Percentiles rank a stretch among this genome's conserved stretches.
phyloP scores from a whole-genome alignment of 1,140 invertebrate genomes.

The Nephotettix cincticeps region DNA sequence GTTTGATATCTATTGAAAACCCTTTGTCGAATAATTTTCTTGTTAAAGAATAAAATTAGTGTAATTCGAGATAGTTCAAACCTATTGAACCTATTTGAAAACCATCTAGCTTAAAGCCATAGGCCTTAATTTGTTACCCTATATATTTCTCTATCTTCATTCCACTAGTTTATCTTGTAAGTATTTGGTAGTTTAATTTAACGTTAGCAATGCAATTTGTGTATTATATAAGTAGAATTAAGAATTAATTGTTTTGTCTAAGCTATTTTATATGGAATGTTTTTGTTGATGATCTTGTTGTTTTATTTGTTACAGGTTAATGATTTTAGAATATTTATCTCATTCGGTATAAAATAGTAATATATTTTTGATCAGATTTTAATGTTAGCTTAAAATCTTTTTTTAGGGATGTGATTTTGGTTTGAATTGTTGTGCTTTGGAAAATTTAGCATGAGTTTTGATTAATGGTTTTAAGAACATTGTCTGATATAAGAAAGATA shows the following conservation, averaged over 20 bases:
- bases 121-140: not conserved
- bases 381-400: not conserved
- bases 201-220: slow-evolving; percentile 6
- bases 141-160: not conserved
- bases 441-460: not conserved
- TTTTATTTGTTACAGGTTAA: not conserved
- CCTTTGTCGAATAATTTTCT: not conserved
- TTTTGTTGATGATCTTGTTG: not conserved
- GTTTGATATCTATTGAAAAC: not conserved
- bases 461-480: not conserved
- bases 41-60: not conserved
- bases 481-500: not conserved
- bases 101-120: not conserved
- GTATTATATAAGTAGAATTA: not conserved
- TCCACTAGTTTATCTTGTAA: not conserved
- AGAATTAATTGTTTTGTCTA: not conserved
- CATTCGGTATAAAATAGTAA: not conserved
- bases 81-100: not conserved
- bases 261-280: slow-evolving; percentile 1
- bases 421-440: not conserved
- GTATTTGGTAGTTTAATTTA: not conserved
- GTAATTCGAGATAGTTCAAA: not conserved
- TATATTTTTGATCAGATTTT: not conserved
- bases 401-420: not conserved
- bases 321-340: not conserved